Evolutionary conservation across 2,113 vertebrate species (phyloP), one percentile per base, ranked within the genome.

Genomic region (Chaetodon trifascialis): DNA sequence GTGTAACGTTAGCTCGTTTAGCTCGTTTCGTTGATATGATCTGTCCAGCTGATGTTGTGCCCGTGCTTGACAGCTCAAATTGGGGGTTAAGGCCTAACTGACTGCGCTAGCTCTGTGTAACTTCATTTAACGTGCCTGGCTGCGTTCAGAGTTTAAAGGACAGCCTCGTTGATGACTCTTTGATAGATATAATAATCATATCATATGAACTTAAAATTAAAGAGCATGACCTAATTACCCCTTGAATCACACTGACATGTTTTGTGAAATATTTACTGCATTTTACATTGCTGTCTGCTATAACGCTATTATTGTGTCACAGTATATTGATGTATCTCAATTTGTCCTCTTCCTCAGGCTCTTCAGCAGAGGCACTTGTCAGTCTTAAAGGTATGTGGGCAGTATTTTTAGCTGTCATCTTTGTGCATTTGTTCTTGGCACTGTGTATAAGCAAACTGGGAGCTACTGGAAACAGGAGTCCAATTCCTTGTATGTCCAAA

Each of bases 331-430:
- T 85, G 40, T 60, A 34, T 47, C 5, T 3, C 3, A 60, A 54
- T 58, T 42, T 74, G 7, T 70, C 74, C 73, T 91, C 89, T 78
- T 89, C 74, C 95, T 42, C 90, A 99, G 98, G 97, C 94, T 99
- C 98, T 90, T 99, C 98, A 78, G 98, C 97, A 90, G 99, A 99
- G 95, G 98, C 98, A 74, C 97, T 99, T 71, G 98, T 99, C 92
- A 99, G 98, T 94, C 96, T 99, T 67, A 99, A 98, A 97, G 98
- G 98, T 99, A 96, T 63, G 86, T 78, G 30, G 8, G 19, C 51
- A 64, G 7, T 49, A 60, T 63, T 12, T 85, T n/a, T 74, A 74
- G 56, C 44, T 25, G 25, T 58, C 23, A 23, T 59, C 9, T 65
- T 64, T 30, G 23, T 76, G n/a, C n/a, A 44, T 46, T 62, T 52